Conservation (phyloP, 2,888 invertebrate species). For the Cabera pusaria region DNA sequence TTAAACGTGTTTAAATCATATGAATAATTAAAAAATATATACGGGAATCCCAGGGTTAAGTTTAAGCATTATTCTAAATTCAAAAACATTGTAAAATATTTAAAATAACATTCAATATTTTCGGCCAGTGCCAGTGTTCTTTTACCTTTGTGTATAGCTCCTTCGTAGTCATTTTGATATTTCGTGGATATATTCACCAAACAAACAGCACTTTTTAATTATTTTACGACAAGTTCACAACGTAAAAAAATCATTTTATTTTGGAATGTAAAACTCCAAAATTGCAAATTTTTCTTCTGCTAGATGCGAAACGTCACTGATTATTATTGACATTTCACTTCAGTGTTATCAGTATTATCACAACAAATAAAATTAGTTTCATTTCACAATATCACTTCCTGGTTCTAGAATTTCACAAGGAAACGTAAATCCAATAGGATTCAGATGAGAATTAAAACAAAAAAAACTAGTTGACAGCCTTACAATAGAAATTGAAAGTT, state of each 20-base stretch:
- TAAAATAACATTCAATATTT: conserved; percentile 10
- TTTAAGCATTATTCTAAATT: conserved; percentile 14
- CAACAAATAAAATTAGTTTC: conserved; percentile 32
- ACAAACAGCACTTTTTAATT: conserved; percentile 41
- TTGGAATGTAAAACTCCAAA: conserved; percentile 65
- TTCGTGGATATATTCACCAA: conserved; percentile 31
- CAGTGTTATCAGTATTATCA: conserved; percentile 55
- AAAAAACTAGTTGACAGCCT: conserved; percentile 34
- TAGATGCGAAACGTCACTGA: conserved; percentile 76
- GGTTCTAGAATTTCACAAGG: conserved; percentile 39
- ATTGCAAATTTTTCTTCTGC: conserved; percentile 54
- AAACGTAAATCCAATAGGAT: conserved; percentile 52
- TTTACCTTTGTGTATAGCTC: conserved; percentile 80
- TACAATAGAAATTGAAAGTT: conserved; percentile 67
- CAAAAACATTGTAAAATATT: conserved; percentile 9
- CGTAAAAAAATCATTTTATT: conserved; percentile 66
- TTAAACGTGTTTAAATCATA: neutral
- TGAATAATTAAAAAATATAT: conserved; percentile 5
- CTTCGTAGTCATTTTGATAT: conserved; percentile 76
- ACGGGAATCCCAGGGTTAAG: neutral
- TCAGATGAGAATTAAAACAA: conserved; percentile 51
- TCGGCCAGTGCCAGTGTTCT: conserved; percentile 23
- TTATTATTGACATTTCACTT: conserved; percentile 60
- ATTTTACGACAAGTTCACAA: conserved; percentile 65
- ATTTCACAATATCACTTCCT: conserved; percentile 23